These are phyloP conservation scores for Cyanistes caeruleus DNA, from an alignment of 2,113 vertebrate species.

Conservation along the genomic window DNA sequence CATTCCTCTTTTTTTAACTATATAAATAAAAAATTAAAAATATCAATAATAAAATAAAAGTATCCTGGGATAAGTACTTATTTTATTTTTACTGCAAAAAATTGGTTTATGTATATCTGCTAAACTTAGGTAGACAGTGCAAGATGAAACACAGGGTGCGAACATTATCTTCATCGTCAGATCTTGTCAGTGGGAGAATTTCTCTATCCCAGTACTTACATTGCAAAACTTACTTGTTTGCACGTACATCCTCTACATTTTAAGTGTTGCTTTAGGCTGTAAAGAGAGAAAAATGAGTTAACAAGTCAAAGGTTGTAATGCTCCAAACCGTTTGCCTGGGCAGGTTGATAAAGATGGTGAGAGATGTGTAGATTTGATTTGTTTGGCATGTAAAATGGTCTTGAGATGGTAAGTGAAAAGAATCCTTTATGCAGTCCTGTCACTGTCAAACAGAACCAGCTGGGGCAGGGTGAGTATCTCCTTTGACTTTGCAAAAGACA, in stretches of 20 bases:
- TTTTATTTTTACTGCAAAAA: background rate
- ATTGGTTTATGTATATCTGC: background rate
- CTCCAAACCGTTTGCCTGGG: slow-evolving; percentile 42
- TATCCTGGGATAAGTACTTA: background rate
- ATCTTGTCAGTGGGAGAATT: slow-evolving; percentile 19
- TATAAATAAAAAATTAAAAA: background rate
- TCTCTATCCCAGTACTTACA: background rate
- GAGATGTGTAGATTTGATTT: background rate
- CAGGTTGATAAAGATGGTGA: slow-evolving; percentile 23
- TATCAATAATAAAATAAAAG: background rate
- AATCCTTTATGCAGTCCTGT: background rate
- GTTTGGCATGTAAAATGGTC: background rate
- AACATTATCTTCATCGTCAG: background rate
- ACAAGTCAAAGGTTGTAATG: slow-evolving; percentile 69
- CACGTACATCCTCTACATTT: background rate
- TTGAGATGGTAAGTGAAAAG: slow-evolving; percentile 35
- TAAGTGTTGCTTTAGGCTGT: slow-evolving; percentile 69
- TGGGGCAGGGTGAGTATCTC: background rate
- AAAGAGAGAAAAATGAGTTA: slow-evolving; percentile 76
- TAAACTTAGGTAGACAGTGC: background rate
- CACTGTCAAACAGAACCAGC: background rate
- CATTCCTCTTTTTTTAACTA: background rate
- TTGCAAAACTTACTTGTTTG: slow-evolving; percentile 50
- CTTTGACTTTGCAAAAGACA: slow-evolving; percentile 32
- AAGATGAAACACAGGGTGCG: background rate